Evolutionary conservation across 2,888 invertebrate genomes (phyloP).

Genomic region (Lysandra coridon): DNA sequence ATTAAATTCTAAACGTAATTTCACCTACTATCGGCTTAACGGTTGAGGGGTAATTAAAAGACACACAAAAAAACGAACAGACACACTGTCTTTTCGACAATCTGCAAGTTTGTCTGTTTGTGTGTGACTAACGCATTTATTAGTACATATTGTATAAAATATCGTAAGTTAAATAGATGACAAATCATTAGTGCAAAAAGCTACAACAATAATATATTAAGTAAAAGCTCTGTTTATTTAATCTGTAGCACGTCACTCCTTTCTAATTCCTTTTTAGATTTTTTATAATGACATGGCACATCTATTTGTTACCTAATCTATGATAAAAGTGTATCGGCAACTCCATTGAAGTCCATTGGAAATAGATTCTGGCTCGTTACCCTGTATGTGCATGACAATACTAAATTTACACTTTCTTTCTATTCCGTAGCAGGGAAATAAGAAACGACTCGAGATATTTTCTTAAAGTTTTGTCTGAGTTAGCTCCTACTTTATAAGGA

Average conservation of each 20-base stretch:
- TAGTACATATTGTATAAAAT: neutral
- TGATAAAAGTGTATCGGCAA: slow-evolving; percentile 5
- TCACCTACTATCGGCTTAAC: neutral
- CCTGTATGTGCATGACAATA: slow-evolving; percentile 26
- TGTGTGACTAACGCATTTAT: neutral
- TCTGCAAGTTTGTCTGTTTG: too few relatives aligned
- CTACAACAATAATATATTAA: too few relatives aligned
- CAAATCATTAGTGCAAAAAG: too few relatives aligned
- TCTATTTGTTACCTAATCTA: neutral
- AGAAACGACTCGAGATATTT: neutral
- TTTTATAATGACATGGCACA: neutral
- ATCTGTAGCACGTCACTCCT: neutral
- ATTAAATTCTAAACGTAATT: neutral
- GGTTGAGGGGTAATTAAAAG: neutral
- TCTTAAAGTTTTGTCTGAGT: slow-evolving; percentile 8
- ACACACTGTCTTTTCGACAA: neutral
- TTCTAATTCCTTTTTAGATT: neutral
- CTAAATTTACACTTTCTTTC: slow-evolving; percentile 22
- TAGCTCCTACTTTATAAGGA: neutral
- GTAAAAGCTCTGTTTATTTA: neutral
- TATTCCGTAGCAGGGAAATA: neutral
- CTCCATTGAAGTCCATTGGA: slow-evolving; percentile 16
- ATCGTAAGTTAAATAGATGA: neutral
- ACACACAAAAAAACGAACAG: neutral
- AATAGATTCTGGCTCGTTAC: slow-evolving; percentile 24